Base-by-base conservation (phyloP, 2,888 invertebrate species). In the Rhagonycha lutea region DNA sequence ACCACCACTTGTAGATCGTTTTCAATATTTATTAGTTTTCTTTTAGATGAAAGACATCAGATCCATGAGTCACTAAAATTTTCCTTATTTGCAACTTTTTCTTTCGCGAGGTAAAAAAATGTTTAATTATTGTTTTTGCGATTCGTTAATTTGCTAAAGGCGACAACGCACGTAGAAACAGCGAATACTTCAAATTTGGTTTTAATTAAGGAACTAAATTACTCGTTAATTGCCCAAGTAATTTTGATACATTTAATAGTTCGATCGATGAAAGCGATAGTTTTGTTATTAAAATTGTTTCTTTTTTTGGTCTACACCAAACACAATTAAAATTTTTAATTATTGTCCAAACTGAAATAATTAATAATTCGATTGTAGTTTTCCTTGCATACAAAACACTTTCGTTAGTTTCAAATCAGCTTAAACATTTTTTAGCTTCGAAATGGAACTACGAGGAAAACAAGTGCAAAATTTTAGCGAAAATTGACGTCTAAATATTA, bases 11-110 rank as follows among this genome's bases (percentile, higher is more conserved):
- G 28, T 26, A 7, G 29, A n/a, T 18, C 14, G 62, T 14, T 14
- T 18, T 65, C 71, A 71, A 71, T 63, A 63, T 70, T 70, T 63
- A 70, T 63, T 12, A 14, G n/a, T 70, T 61, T 65, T 71, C 1
- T 18, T 62, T 63, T 26, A 3, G 3, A 1, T 28, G 63, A 63
- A 29, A 63, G 63, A 63, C 28, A 63, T 65, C 32, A 18, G 5
- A 4, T 12, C 10, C 3, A 3, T 65, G 62, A 23, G 11, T n/a
- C 47, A 47, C 47, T 7, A n/a, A 47, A n/a, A 47, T 47, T 47
- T 47, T 47, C 47, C 7, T 18, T 18, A 18, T 47, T 47, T 47
- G 5, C n/a, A 47, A 47, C 32, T n/a, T 47, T 47, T 47, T 47
- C n/a, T 47, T 47, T 47, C 8, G n/a, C n/a, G 7, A 2, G n/a